Base-by-base conservation (phyloP, 2,113 vertebrate genomes). In the Hyaena hyaena region DNA sequence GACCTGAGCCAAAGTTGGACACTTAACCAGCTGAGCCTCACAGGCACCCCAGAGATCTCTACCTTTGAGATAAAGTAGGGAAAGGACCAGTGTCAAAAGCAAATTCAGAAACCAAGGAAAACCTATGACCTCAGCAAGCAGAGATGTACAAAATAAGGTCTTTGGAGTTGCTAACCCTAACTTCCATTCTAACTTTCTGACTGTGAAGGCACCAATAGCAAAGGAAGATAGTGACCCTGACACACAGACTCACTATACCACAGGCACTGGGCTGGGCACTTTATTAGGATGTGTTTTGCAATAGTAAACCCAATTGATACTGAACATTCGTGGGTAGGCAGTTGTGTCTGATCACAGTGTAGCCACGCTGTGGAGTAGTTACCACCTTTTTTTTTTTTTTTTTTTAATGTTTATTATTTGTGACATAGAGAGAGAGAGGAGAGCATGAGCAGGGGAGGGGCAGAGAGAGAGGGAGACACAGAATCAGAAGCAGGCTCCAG, bases 81-180 rank as follows among this genome's bases (percentile, higher is more conserved):
- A 76, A 82, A 85, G 35, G 58, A 88, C 45, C n/a, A 28, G 24
- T 23, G 53, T 84, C 82, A 71, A 88, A 81, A 58, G 66, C 65
- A 81, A 84, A 88, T 93, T 82, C 71, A 91, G 63, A 82, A 83
- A 26, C 80, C 16, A 65, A 94, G 87, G n/a, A 66, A 83, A 85
- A 80, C 15, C 14, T 21, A 1, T 10, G 50, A 48, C 39, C 69
- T 93, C 81, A n/a, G 31, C 4, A 31, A 82, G 85, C 50, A 68
- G 50, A 61, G 33, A n/a, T 50, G 21, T 1, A 10, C 43, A 15
- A 12, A 24, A 39, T 65, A 2, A 88, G 28, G 33, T 7, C 73
- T 84, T 53, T 15, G 21, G 53, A 74, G 19, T 43, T 48, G 33
- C 43, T 84, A 7, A 63, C 24, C 55, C 53, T 7, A 0, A 1